Conservation (phyloP, 2,888 invertebrate species). For the Callinectes sapidus region DNA sequence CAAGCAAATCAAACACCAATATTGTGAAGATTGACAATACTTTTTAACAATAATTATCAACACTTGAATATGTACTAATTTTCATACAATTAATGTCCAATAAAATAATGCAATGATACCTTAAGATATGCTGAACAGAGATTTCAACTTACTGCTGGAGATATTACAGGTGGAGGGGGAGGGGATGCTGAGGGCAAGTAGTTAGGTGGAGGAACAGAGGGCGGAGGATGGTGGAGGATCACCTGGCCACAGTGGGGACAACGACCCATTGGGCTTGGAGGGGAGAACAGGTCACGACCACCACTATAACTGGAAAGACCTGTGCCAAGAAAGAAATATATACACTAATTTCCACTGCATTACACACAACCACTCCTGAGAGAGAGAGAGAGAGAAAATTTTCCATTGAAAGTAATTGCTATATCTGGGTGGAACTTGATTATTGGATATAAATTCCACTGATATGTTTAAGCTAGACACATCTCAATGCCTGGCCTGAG, state of each 20-base stretch:
- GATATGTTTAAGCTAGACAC: too few relatives aligned
- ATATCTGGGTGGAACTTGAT: too few relatives aligned
- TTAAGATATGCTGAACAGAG: constrained; percentile 4
- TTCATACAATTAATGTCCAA: not conserved
- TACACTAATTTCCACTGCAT: not conserved
- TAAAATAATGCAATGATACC: not conserved
- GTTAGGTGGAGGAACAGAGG: constrained; percentile 63
- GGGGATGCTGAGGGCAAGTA: constrained; percentile 69
- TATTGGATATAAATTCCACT: too few relatives aligned
- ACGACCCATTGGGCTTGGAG: constrained; percentile 79
- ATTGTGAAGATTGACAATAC: not conserved
- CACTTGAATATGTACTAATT: not conserved
- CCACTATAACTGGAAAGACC: constrained; percentile 64
- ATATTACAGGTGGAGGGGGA: constrained; percentile 69
- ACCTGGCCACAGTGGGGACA: constrained; percentile 85
- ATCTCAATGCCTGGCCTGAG: too few relatives aligned
- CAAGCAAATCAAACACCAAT: not conserved
- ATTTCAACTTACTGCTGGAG: constrained; percentile 65
- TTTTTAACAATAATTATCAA: not conserved
- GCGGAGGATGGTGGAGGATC: constrained; percentile 74
- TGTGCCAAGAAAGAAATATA: constrained; percentile 13
- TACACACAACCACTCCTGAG: too few relatives aligned
- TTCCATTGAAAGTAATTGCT: not conserved
- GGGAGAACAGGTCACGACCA: constrained; percentile 76
- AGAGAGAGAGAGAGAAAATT: too few relatives aligned